These are phyloP conservation scores for Operophtera brumata DNA, from an alignment of 2,888 invertebrate species.

Conservation along the genomic window DNA sequence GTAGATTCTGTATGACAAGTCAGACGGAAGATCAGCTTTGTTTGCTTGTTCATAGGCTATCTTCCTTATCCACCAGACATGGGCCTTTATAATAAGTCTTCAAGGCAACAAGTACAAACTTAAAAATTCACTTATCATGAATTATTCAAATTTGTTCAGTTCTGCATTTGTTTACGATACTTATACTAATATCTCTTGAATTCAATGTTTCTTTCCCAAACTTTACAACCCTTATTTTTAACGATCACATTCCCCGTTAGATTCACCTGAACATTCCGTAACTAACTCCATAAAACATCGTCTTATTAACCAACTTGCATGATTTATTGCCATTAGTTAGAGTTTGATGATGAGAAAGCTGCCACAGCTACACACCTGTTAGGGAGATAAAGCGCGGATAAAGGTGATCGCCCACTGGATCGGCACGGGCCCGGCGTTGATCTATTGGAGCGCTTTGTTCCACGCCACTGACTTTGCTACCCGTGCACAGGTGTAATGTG, in stretches of 20 bases:
- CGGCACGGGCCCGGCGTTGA: not conserved
- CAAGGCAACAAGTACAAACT: no score
- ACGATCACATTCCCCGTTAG: conserved; percentile 5
- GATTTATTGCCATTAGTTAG: conserved; percentile 9
- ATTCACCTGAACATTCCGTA: conserved; percentile 10
- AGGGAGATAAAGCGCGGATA: conserved; percentile 10
- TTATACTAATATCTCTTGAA: not conserved
- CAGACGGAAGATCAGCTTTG: no score
- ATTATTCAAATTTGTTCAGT: no score
- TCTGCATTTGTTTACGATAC: not conserved
- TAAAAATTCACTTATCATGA: no score
- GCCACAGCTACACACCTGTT: conserved; percentile 16
- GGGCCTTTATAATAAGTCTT: no score
- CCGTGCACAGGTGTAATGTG: conserved; percentile 1
- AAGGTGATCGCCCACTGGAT: not conserved
- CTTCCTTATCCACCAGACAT: no score
- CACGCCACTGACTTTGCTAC: not conserved
- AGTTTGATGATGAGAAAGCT: conserved; percentile 19
- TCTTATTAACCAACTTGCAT: conserved; percentile 4
- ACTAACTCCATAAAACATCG: conserved; percentile 12
- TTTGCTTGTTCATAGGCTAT: no score
- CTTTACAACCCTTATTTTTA: conserved; percentile 13
- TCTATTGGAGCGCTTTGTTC: conserved; percentile 3
- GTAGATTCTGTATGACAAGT: not conserved
- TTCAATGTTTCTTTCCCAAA: not conserved